Evolutionary conservation across 2,888 invertebrate genomes (phyloP), one percentile per base, ranked within the genome.

Genomic region (Nudaria mundana): DNA sequence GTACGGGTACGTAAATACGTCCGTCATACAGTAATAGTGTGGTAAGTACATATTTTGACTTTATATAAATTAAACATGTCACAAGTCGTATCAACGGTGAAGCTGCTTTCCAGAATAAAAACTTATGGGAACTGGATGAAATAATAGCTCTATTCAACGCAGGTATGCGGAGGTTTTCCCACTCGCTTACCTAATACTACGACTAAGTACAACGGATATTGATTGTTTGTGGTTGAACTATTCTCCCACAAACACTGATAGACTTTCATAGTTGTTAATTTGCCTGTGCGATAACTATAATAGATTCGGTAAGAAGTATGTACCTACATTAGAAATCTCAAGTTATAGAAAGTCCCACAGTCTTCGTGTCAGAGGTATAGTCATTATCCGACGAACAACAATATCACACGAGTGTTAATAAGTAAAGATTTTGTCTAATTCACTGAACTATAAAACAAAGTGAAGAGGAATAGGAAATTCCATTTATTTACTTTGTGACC

Each of bases 191-290:
- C 71, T 79, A 82, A 87, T 76, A 59, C 62, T 60, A 63, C 60
- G 63, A 76, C 77, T 72, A n/a, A n/a, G n/a, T n/a, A 78, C 77
- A 79, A 72, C 81, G 82, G 81, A 85, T 86, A 85, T 83, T 63
- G 77, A 84, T 83, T 85, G 80, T 81, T 70, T 51, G 60, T 58
- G 52, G 64, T 70, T 75, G 71, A 67, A 65, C 74, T n/a, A 66
- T 76, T n/a, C 74, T 65, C 75, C 69, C 73, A 74, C 66, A 64
- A n/a, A 56, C 55, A 51, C 58, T 57, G 64, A 66, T 68, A 70
- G 60, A 75, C 74, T 77, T 80, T 78, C 76, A 70, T 68, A 60
- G 63, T 76, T 81, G 78, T 79, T 80, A 14, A 12, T 18, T 15
- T 15, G n/a, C 5, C 14, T 15, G 14, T 32, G 15, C 7, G 22